These are phyloP conservation scores for Lepidocyrtoides sp. DNA, from an alignment of 2,888 invertebrate genomes.

Conservation along the genomic window DNA sequence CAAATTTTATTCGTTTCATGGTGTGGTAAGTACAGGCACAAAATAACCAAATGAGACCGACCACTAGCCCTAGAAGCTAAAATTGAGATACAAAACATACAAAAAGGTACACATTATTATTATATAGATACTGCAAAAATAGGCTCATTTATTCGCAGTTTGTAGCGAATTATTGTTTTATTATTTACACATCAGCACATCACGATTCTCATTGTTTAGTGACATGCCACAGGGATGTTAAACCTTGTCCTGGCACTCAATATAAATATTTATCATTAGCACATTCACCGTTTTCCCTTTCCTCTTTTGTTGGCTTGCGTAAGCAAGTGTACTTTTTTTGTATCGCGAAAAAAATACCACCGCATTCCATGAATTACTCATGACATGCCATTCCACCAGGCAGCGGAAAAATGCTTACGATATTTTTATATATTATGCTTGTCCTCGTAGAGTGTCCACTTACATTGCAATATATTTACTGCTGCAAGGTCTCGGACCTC, in stretches of 20 bases:
- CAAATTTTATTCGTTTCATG: slow-evolving; percentile 77
- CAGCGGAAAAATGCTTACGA: neutral
- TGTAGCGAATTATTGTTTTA: neutral
- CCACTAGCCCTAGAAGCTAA: slow-evolving; percentile 74
- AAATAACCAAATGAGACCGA: slow-evolving; percentile 75
- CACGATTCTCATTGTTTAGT: slow-evolving; percentile 27
- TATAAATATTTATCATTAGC: neutral
- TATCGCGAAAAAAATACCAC: neutral
- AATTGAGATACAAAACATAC: neutral
- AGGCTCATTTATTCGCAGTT: neutral
- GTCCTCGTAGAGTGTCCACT: slow-evolving; percentile 14
- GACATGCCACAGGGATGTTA: slow-evolving; percentile 26
- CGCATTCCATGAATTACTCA: slow-evolving; percentile 64
- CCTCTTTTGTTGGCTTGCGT: neutral
- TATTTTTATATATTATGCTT: neutral
- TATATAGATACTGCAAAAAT: neutral
- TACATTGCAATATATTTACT: neutral
- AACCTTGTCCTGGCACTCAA: slow-evolving; percentile 40
- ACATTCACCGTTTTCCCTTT: neutral
- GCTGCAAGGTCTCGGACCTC: slow-evolving; percentile 38
- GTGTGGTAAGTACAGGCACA: slow-evolving; percentile 81
- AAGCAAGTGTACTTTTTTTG: neutral
- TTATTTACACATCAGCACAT: slow-evolving; percentile 29
- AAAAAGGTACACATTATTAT: neutral
- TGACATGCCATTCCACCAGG: slow-evolving; percentile 22